Base-by-base conservation (phyloP, 1,140 invertebrate genomes). In the Littorina saxatilis region DNA sequence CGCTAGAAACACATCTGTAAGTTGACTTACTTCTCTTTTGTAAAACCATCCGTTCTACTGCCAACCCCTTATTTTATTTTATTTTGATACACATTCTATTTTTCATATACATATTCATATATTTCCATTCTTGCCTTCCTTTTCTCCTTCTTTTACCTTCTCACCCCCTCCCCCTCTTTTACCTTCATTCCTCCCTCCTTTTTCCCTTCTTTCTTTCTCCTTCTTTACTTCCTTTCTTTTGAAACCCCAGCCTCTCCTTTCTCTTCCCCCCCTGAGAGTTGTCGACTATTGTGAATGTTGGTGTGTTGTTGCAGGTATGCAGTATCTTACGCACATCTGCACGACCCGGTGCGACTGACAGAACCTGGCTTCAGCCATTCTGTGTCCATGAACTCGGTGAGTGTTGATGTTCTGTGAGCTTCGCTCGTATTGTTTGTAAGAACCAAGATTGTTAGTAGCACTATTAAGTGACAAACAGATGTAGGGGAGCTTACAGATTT, bases 1-100 rank as follows among this genome's bases (percentile, higher is more conserved):
- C 93, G 5, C 84, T 94, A 77, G 93, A 94, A 88, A 91, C 87
- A 52, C 93, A 94, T 85, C 85, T 94, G 92, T 94, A 91, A 91
- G 89, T 89, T 40, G 72, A 29, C 35, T 9, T 68, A 13, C 9
- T 23, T 23, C n/a, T 50, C 20, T 50, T 20, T 50, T n/a, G n/a
- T n/a, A n/a, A n/a, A n/a, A n/a, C n/a, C n/a, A n/a, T n/a, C n/a
- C n/a, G n/a, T n/a, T n/a, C n/a, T n/a, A n/a, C n/a, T n/a, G n/a
- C n/a, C n/a, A n/a, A n/a, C n/a, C n/a, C n/a, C n/a, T n/a, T n/a
- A n/a, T n/a, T n/a, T n/a, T n/a, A n/a, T n/a, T n/a, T n/a, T n/a
- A n/a, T n/a, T n/a, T n/a, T n/a, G n/a, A n/a, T n/a, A n/a, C n/a
- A n/a, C n/a, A n/a, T n/a, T n/a, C n/a, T n/a, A n/a, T n/a, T n/a